phyloP scores from a whole-genome alignment of 2,797 vertebrate genomes.

The Macropodus opercularis region DNA sequence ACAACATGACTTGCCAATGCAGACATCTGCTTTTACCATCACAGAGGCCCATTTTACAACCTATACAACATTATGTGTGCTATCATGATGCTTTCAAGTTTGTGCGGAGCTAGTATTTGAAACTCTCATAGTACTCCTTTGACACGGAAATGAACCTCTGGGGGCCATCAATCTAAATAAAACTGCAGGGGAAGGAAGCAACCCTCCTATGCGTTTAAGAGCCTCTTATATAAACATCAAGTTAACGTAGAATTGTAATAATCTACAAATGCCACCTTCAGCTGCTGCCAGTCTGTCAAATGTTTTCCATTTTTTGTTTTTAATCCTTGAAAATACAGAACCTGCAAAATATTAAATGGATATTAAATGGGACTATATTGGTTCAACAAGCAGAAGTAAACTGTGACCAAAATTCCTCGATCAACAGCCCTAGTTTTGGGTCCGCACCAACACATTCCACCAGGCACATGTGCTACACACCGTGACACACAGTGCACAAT shows the following conservation, averaged over 20 bases:
- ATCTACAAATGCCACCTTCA: constrained; percentile 23
- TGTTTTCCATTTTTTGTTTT: background rate
- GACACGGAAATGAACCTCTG: constrained; percentile 71
- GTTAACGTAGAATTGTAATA: constrained; percentile 16
- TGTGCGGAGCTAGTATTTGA: constrained; percentile 64
- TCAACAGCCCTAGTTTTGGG: constrained; percentile 19
- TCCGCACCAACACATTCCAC: constrained; percentile 16
- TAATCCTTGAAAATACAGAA: background rate
- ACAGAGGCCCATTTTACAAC: constrained; percentile 56
- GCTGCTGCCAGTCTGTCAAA: background rate
- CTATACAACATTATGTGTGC: constrained; percentile 54
- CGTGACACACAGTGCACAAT: constrained; percentile 10
- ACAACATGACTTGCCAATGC: constrained; percentile 60
- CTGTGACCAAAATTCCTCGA: constrained; percentile 6
- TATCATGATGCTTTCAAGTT: constrained; percentile 60
- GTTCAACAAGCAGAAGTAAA: background rate
- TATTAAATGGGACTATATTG: background rate
- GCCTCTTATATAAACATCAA: constrained; percentile 29
- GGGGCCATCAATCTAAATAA: constrained; percentile 77
- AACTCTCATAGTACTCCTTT: constrained; percentile 58
- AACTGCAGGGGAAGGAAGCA: constrained; percentile 66
- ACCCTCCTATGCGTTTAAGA: constrained; percentile 34
- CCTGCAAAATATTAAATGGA: background rate
- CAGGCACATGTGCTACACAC: constrained; percentile 6
- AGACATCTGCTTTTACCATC: constrained; percentile 80